These are phyloP conservation scores for Caenorhabditis sulstoni DNA, from an alignment of 2,888 invertebrate genomes.

Conservation along the genomic window DNA sequence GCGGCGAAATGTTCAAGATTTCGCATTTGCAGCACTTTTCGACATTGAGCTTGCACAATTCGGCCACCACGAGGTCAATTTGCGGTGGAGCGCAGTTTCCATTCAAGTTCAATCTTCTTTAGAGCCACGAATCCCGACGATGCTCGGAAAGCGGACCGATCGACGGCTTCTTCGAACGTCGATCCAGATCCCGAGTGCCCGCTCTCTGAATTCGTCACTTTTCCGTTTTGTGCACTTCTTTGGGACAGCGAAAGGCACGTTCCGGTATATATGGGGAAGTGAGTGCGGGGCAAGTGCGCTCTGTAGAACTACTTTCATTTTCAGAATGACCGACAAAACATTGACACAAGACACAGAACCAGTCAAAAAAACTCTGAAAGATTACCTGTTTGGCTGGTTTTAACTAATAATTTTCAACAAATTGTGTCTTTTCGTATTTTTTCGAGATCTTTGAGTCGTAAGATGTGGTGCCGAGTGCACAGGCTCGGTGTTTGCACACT, in stretches of 20 bases:
- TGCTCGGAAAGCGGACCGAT: not conserved
- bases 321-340: not conserved
- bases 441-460: too few relatives aligned
- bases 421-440: too few relatives aligned
- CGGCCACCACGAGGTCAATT: not conserved
- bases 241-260: constrained; percentile 32
- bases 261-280: constrained; percentile 45
- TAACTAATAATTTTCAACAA: too few relatives aligned
- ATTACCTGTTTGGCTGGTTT: too few relatives aligned
- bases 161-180: not conserved
- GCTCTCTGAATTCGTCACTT: constrained; percentile 27
- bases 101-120: too few relatives aligned
- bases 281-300: not conserved
- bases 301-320: not conserved
- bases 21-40: constrained; percentile 40
- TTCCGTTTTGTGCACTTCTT: constrained; percentile 28
- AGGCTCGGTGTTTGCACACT: too few relatives aligned
- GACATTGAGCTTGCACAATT: constrained; percentile 10
- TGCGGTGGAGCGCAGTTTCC: too few relatives aligned
- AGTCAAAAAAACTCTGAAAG: too few relatives aligned
- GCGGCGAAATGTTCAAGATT: constrained; percentile 6
- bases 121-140: not conserved
- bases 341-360: too few relatives aligned
- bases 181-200: not conserved
- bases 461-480: too few relatives aligned